Conservation (phyloP, 2,113 vertebrate genomes). For the Oreochromis niloticus region DNA sequence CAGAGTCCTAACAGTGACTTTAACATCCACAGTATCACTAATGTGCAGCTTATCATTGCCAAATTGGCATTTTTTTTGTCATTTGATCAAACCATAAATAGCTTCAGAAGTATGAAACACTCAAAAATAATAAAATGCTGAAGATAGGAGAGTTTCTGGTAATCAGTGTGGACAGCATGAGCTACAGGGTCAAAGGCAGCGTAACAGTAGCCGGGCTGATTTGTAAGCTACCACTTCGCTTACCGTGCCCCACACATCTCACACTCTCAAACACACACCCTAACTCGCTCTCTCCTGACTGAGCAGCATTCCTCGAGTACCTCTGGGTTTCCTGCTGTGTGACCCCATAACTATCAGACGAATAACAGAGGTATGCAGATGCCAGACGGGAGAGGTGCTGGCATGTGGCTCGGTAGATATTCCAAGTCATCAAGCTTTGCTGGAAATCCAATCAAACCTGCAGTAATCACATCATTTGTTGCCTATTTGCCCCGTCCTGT, state of each 20-base stretch:
- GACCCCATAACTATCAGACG: neutral
- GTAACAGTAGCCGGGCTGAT: neutral
- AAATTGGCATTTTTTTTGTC: neutral
- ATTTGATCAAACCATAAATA: neutral
- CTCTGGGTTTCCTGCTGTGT: slow-evolving; percentile 29
- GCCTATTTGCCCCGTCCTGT: neutral
- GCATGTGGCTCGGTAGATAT: neutral
- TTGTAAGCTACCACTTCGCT: neutral
- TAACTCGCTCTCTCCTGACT: neutral
- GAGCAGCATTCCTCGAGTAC: slow-evolving; percentile 56
- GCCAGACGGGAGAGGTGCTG: neutral
- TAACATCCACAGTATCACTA: neutral
- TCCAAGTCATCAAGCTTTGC: neutral
- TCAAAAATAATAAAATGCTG: neutral
- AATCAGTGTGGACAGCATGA: neutral
- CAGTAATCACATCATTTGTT: slow-evolving; percentile 11
- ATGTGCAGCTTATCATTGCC: neutral
- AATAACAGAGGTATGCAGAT: neutral
- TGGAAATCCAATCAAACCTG: slow-evolving; percentile 14
- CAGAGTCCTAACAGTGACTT: neutral
- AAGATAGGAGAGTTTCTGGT: neutral
- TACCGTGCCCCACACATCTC: neutral
- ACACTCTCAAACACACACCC: neutral
- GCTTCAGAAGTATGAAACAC: neutral
- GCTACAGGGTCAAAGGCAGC: neutral